phyloP scores from a whole-genome alignment of 2,113 vertebrate genomes.

The Hassar affinis region DNA sequence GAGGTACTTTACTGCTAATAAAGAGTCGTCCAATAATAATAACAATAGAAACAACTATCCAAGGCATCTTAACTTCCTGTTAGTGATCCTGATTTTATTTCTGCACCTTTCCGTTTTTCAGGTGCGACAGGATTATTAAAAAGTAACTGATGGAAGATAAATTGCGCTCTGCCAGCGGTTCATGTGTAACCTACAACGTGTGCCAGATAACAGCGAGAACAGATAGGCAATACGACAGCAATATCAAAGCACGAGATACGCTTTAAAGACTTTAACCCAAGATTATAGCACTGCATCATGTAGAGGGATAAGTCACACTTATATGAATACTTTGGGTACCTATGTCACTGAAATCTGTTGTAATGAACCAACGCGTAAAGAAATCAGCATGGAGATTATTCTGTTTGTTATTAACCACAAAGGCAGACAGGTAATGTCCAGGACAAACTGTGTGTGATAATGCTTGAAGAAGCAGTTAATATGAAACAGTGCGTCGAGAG shows the following conservation, averaged over 20 bases:
- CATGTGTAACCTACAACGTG: background rate
- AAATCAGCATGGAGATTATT: background rate
- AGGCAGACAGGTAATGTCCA: background rate
- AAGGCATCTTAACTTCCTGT: no score
- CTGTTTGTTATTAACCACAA: background rate
- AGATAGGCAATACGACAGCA: background rate
- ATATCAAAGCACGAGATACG: background rate
- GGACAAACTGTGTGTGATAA: background rate
- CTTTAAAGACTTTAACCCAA: background rate
- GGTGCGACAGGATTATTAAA: background rate
- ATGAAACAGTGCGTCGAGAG: background rate
- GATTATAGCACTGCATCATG: background rate
- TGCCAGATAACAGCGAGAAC: background rate
- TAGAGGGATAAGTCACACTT: background rate
- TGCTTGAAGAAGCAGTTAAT: conserved; percentile 8
- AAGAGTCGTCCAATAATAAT: background rate
- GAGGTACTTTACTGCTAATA: background rate
- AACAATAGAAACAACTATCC: no score
- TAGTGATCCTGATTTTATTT: background rate
- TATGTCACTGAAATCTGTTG: background rate
- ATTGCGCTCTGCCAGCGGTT: background rate
- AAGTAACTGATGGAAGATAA: background rate
- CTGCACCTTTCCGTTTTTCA: background rate
- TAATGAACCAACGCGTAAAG: background rate
- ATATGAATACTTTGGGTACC: background rate